Base-by-base conservation (phyloP, 2,888 invertebrate genomes). In the Pherbina coryleti region DNA sequence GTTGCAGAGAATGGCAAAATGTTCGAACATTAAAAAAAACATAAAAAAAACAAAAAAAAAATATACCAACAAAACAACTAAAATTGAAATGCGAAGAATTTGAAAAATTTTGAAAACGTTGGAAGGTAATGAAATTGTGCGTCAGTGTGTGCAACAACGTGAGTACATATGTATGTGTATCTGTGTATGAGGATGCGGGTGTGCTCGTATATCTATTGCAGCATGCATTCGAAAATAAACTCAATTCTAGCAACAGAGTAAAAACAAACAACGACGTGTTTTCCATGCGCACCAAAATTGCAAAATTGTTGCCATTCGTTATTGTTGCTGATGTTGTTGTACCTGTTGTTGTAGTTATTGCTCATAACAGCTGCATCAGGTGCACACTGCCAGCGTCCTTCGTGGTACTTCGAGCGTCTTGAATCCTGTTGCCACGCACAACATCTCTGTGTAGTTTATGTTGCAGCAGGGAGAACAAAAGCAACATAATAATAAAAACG, bases 141-240 rank as follows among this genome's bases (percentile, higher is more conserved):
- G 31, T 34, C n/a, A 17, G 55, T 67, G 57, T 66, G n/a, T 31
- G 31, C 57, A 53, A 44, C 7, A 44, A n/a, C 9, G 37, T n/a
- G n/a, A n/a, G n/a, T n/a, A n/a, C n/a, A n/a, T 74, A 19, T 70
- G 28, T 78, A 22, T 72, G 64, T 55, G 34, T 55, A 37, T 53
- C 0, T 69, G 11, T 51, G 14, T 53, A 53, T 53, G 51, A 44
- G 14, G 51, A 8, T 17, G 7, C 2, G 22, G n/a, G 0, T 28
- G 14, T 22, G 25, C 22, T 22, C 28, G 19, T 14, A n/a, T 60
- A 25, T 60, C 28, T 25, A 28, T 22, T 60, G 25, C 57, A 25
- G 11, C 19, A 25, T 22, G 57, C 44, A 44, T 14, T 44, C 44
- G 44, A 44, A 44, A 44, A 44, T 44, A 11, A 44, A 44, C 44